phyloP scores from a whole-genome alignment of 2,113 vertebrate genomes.

The Capricornis sumatraensis region DNA sequence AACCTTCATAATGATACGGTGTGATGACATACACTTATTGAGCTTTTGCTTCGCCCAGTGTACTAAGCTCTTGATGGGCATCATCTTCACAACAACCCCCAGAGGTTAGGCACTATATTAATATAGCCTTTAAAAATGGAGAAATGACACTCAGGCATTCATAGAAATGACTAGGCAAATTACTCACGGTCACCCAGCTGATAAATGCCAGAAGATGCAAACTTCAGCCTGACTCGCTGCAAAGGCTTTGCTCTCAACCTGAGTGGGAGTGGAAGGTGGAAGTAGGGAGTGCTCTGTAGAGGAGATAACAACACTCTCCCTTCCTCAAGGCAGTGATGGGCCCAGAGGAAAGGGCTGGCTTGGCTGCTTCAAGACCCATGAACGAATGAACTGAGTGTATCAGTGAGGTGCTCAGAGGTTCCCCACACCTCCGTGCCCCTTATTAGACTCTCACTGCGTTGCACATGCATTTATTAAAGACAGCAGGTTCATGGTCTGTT shows the following conservation, averaged over 20 bases:
- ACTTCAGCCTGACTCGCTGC: neutral
- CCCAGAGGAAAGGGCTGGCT: neutral
- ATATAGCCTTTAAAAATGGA: neutral
- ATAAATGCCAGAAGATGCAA: neutral
- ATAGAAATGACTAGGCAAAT: neutral
- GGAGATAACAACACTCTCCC: neutral
- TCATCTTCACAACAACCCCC: neutral
- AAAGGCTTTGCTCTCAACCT: neutral
- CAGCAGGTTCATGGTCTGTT: neutral
- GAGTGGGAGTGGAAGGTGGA: neutral
- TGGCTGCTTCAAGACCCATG: neutral
- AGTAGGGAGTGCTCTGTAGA: rapidly evolving
- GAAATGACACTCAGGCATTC: neutral
- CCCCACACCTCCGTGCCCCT: neutral
- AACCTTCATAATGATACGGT: neutral
- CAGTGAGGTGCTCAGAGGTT: neutral
- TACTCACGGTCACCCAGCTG: neutral
- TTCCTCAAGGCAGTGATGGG: neutral
- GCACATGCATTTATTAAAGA: constrained; percentile 3
- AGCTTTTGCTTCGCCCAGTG: neutral
- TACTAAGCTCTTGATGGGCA: neutral
- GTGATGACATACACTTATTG: neutral
- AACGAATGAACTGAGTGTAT: neutral
- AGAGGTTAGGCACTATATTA: neutral
- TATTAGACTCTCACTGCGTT: neutral